Evolutionary conservation across 35 echinoderm and acorn worm species (phyloP), one percentile per base, ranked within the genome.

Genomic region (Ptychodera flava): DNA sequence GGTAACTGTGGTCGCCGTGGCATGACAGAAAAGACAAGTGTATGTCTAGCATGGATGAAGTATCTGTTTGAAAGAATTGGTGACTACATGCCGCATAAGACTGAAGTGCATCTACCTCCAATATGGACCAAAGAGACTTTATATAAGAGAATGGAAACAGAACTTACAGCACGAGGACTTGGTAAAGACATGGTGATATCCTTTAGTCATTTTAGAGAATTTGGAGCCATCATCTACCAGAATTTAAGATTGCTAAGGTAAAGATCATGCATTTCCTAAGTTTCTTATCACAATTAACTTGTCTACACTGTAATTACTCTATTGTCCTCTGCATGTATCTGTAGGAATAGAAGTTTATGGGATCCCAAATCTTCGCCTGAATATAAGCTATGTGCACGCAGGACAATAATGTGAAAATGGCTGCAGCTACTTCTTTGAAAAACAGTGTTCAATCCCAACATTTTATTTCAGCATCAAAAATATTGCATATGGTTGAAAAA

Each of bases 1-100:
- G 77, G 78, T 0, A 87, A 87, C 33, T 31, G 45, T 16, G 86
- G 86, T 29, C 29, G 38, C 15, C 1, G 1, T 30, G 45, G 86
- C 27, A 87, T 31, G 35, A n/a, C 77, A 31, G 28, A 28, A 27
- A 87, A 37, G 35, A 87, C 86, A 0, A 29, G 79, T 1, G 0
- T 80, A 28, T 30, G 77, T 37, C 45, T 79, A 28, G 86, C 86
- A 16, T 87, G 86, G 86, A 87, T 87, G 86, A 87, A 12, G 15
- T 30, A 87, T 14, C 32, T 87, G 22, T 87, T 87, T 30, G 80
- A 87, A 15, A 80, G 30, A 35, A 37, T 87, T 16, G 86, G 86
- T 36, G 86, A 87, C 31, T 87, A 87, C 86, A 87, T 87, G 86
- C 86, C 77, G 27, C 86, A 87, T 87, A 87, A 87, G 77, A 2